These are phyloP conservation scores for Chaetura pelagica DNA, from an alignment of 2,113 vertebrate species.

Conservation along the genomic window DNA sequence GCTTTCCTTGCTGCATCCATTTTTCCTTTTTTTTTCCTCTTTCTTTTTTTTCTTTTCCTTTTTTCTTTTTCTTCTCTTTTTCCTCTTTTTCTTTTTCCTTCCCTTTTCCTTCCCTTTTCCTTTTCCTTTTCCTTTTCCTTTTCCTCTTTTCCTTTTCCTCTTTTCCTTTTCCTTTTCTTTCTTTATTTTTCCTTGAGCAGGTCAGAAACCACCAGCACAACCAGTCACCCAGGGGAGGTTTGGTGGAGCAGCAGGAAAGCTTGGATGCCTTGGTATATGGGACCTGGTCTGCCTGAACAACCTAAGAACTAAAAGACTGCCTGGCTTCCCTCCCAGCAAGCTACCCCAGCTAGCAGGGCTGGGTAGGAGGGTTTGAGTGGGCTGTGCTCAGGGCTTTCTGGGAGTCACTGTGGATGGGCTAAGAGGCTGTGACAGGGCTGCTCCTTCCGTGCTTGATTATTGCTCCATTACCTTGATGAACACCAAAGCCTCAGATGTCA, in stretches of 20 bases:
- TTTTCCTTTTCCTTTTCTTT: too few species aligned
- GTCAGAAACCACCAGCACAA: background rate
- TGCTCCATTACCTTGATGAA: background rate
- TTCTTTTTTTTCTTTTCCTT: too few species aligned
- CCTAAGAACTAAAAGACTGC: background rate
- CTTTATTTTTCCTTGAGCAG: background rate
- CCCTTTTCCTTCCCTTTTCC: too few species aligned
- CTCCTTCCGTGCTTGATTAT: background rate
- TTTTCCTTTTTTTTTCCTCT: too few species aligned
- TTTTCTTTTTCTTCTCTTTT: too few species aligned
- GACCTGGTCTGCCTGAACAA: background rate
- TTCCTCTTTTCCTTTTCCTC: too few species aligned
- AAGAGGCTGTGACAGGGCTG: accelerated
- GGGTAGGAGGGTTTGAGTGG: background rate
- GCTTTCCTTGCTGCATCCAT: background rate
- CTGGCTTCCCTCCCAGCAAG: background rate
- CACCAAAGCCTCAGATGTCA: background rate
- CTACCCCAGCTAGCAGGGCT: background rate
- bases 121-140: too few species aligned
- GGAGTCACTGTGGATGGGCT: background rate
- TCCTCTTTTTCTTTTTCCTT: too few species aligned
- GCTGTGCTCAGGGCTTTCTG: background rate
- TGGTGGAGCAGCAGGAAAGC: background rate
- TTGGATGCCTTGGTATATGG: accelerated
- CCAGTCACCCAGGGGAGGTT: background rate